Evolutionary conservation across 2,113 vertebrate species (phyloP), one percentile per base, ranked within the genome.

Genomic region (Thamnophis sirtalis): DNA sequence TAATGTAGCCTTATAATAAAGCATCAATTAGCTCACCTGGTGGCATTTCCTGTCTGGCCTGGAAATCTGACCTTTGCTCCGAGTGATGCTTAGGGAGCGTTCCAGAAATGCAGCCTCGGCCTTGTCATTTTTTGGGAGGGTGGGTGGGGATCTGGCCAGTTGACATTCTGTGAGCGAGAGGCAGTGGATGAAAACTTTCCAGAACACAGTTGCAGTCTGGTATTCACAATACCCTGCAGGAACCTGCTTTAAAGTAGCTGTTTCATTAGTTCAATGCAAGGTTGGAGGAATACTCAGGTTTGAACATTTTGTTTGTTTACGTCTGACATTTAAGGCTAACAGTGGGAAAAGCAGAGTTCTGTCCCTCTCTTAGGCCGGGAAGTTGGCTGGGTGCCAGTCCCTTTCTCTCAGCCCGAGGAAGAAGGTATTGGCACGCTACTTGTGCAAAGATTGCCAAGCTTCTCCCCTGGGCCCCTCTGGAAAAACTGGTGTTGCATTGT

Each of bases 1-100:
- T n/a, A 11, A 63, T 0, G 26, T 63, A n/a, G 60, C 60, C 60
- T 63, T 63, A 28, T 13, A 63, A n/a, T n/a, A 63, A n/a, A 63
- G 60, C 60, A n/a, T 63, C 60, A 28, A 0, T n/a, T n/a, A 63
- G 4, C 28, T 63, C 60, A n/a, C 1, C 60, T 63, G 10, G 10
- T n/a, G 26, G 60, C 2, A 9, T n/a, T 63, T 63, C 60, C 10
- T 63, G 26, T 63, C 60, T n/a, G 10, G 98, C 55, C 96, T 4
- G 92, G 94, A 24, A 96, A 68, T 94, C 95, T 94, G 93, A 95
- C 95, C 0, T 50, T 13, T 2, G 49, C 19, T 21, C 3, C 28
- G 0, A 0, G 9, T 38, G 8, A 10, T 24, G 50, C 60, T 80
- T 33, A 50, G 11, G 48, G 5, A 22, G 17, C 8, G 51, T 63